Percentiles rank a stretch among this genome's conserved stretches.
Conservation (phyloP, 2,113 vertebrate genomes). For the Ophthalmotilapia sp. region DNA sequence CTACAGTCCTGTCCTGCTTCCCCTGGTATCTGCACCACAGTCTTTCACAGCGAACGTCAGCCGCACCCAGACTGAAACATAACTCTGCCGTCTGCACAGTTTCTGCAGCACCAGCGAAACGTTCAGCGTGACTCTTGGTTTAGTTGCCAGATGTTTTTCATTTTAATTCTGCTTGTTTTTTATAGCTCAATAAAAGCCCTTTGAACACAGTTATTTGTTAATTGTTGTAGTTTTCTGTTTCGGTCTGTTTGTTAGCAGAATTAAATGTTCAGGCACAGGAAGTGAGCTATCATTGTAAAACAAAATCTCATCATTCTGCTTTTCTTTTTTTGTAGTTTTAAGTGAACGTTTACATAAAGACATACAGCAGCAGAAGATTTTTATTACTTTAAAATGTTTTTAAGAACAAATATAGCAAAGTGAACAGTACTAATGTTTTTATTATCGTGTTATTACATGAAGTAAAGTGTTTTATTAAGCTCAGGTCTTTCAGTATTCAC, state of each 20-base stretch:
- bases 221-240: neutral
- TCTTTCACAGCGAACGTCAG: neutral
- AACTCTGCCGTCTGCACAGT: neutral
- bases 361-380: neutral
- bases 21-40: neutral
- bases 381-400: neutral
- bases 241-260: neutral
- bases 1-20: neutral
- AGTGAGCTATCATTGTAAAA: neutral
- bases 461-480: neutral
- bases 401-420: neutral
- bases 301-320: neutral
- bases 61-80: neutral
- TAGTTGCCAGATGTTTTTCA: neutral
- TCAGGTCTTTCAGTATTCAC: neutral
- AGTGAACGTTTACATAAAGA: accelerated
- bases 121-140: neutral
- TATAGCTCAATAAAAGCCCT: neutral
- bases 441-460: neutral
- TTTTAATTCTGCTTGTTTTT: neutral
- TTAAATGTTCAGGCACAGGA: neutral
- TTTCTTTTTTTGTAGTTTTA: neutral
- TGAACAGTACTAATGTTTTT: neutral
- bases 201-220: neutral
- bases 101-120: neutral